Evolutionary conservation across 2,797 vertebrate species (phyloP).

Genomic region (Pogonophryne albipinna): DNA sequence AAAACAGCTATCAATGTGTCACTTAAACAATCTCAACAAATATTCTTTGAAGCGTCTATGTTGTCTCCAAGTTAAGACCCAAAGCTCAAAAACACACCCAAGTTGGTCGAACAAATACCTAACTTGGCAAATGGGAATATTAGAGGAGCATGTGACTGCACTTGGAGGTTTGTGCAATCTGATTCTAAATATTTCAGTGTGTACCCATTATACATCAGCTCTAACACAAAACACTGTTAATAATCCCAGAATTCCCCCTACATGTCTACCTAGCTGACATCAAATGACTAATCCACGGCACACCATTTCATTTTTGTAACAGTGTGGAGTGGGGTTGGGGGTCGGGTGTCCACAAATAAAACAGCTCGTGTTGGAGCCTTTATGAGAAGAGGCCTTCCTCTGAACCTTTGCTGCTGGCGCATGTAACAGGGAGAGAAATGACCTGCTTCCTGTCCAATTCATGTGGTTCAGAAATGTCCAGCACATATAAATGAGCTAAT

Average conservation of each 20-base stretch:
- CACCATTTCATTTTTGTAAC: constrained; percentile 12
- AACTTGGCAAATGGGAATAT: no score
- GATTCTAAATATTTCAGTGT: background rate
- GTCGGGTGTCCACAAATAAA: constrained; percentile 54
- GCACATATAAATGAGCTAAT: constrained; percentile 85
- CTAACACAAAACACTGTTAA: background rate
- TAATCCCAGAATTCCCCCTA: constrained; percentile 8
- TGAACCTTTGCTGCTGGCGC: constrained; percentile 73
- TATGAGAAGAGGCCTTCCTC: constrained; percentile 74
- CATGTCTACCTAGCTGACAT: background rate
- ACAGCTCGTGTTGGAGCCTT: constrained; percentile 45
- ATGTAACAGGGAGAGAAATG: constrained; percentile 73
- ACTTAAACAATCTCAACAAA: no score
- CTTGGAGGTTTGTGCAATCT: no score
- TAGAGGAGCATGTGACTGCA: no score
- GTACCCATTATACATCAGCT: background rate
- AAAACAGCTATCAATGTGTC: no score
- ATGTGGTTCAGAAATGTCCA: constrained; percentile 85
- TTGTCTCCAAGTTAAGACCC: no score
- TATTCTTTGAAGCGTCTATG: no score
- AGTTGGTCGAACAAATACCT: no score
- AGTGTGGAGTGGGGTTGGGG: background rate
- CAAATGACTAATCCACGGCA: constrained; percentile 13
- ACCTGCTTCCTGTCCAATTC: constrained; percentile 82
- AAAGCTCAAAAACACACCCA: no score